phyloP scores from a whole-genome alignment of 2,113 vertebrate genomes.

The Grallaria varia region DNA sequence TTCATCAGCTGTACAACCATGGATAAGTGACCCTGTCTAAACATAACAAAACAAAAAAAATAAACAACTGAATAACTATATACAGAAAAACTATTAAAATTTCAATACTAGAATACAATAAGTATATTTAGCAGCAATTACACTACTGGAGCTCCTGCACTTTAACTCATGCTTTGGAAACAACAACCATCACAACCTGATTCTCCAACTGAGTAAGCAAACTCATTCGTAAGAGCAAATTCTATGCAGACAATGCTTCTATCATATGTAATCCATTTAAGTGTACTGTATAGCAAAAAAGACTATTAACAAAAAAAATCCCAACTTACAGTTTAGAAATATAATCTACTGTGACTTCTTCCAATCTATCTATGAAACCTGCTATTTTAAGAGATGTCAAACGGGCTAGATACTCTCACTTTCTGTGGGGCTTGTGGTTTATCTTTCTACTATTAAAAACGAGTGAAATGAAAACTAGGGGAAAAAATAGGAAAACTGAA shows the following conservation, averaged over 20 bases:
- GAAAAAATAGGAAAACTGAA: not conserved
- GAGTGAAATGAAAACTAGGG: not conserved
- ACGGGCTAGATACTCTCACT: not conserved
- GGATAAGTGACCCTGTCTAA: constrained; percentile 96
- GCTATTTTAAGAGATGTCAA: not conserved
- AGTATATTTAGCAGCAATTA: not conserved
- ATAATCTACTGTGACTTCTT: not conserved
- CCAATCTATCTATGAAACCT: not conserved
- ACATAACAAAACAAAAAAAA: constrained; percentile 56
- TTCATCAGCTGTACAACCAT: constrained; percentile 99
- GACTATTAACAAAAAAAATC: fast-evolving
- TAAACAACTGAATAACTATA: not conserved
- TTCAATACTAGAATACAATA: not conserved
- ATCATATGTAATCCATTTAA: not conserved
- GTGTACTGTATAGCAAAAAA: not conserved
- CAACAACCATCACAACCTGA: not conserved
- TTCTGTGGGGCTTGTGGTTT: not conserved
- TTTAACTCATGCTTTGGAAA: not conserved
- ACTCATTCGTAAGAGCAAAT: not conserved
- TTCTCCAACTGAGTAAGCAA: not conserved
- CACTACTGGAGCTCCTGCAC: not conserved
- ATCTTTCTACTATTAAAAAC: not conserved
- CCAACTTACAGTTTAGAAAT: not conserved
- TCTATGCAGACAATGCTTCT: not conserved
- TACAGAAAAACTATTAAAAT: not conserved